Percentiles rank a stretch among this genome's conserved stretches.
phyloP scores from a whole-genome alignment of 2,113 vertebrate species.

The Tympanuchus pallidicinctus region DNA sequence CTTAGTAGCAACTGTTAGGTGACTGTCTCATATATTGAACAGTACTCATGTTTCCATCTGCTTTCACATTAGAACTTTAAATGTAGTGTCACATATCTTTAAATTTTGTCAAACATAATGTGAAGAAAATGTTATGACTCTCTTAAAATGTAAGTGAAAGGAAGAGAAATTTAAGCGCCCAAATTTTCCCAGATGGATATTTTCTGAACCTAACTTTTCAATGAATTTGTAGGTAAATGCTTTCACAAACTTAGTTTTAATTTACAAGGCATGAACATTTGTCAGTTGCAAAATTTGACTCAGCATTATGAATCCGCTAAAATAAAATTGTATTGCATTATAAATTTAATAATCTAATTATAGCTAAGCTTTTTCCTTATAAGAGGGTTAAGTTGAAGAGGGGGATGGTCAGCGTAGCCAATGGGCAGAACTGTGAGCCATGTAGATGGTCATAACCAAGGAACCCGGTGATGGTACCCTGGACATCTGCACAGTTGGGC shows the following conservation, averaged over 20 bases:
- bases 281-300: background rate
- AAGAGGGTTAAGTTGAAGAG: background rate
- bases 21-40: background rate
- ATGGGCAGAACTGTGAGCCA: too few species aligned
- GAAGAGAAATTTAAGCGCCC: background rate
- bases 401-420: too few species aligned
- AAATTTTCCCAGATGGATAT: background rate
- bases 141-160: background rate
- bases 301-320: background rate
- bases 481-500: too few species aligned
- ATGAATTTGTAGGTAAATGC: background rate
- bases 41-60: background rate
- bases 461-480: too few species aligned
- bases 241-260: background rate
- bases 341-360: background rate
- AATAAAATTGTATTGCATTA: fast-evolving
- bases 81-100: background rate
- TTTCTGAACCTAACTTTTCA: background rate
- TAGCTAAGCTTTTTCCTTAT: background rate
- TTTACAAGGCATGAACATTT: background rate
- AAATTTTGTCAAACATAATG: background rate
- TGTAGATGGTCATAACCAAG: too few species aligned
- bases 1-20: background rate
- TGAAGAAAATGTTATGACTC: background rate
- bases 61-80: background rate